Evolutionary conservation across 2,888 invertebrate species (phyloP), one percentile per base, ranked within the genome.

Genomic region (Epinotia bilunana): DNA sequence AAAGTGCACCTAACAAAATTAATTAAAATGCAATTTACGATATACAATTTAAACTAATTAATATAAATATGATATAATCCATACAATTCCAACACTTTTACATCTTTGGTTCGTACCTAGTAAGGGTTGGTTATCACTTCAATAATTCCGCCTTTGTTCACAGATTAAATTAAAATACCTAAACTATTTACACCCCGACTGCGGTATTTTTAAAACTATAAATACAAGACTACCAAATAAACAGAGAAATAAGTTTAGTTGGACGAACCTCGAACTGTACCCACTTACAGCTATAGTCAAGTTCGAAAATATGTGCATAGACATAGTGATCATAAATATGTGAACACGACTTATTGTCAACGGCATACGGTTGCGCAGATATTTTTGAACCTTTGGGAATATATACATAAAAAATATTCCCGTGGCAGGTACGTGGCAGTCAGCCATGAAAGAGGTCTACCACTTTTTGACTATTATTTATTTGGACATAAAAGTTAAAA

Each of bases 61-160:
- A 62, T 67, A 77, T 77, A 74, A 77, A 78, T 80, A 84, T 81
- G 80, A 81, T n/a, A 78, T 76, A 76, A 76, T 79, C 64, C 82
- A 84, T 82, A 87, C 81, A 86, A 86, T 83, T 89, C 91, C 92
- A 91, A 91, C 91, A 88, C 91, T 91, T 92, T 91, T 91, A 92
- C 91, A 92, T 93, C 93, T 93, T 93, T 93, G 93, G 93, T 91
- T 89, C 88, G 85, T 90, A 92, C 91, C 91, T 92, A 91, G 89
- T 90, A 89, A 89, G 86, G 87, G 88, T 89, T 90, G 91, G 89
- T 87, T 87, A 88, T 87, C 86, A 87, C 87, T 86, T 83, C 83
- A 77, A 75, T 23, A 79, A 76, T 79, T 79, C 80, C 77, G 78
- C 77, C 77, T 79, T 77, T 71, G 79, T 74, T 75, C 70, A 62